phyloP scores from a whole-genome alignment of 2,888 invertebrate species.

The Pyrrhosoma nymphula region DNA sequence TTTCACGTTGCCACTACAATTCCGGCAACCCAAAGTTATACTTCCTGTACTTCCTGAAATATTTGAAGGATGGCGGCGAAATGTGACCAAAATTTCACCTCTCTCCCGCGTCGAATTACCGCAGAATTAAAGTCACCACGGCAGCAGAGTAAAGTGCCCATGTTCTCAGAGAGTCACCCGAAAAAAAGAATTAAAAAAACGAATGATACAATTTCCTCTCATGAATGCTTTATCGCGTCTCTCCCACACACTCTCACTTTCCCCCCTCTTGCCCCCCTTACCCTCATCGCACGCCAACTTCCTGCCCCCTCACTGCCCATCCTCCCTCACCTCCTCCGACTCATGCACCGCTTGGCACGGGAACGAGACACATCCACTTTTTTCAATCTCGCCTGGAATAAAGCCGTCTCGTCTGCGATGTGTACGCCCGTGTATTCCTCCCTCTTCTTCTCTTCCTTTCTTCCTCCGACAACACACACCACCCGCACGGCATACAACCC shows the following conservation, averaged over 20 bases:
- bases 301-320: neutral
- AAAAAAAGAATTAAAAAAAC: neutral
- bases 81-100: neutral
- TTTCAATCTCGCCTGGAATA: constrained; percentile 19
- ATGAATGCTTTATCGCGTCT: neutral
- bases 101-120: neutral
- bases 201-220: neutral
- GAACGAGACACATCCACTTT: constrained; percentile 18
- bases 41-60: neutral
- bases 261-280: neutral
- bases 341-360: neutral
- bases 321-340: neutral
- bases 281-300: neutral
- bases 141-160: neutral
- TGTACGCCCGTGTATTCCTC: neutral
- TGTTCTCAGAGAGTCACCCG: neutral
- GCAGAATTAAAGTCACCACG: neutral
- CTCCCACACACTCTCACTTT: neutral
- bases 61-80: neutral
- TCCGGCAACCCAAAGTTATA: too few relatives aligned
- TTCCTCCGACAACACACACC: neutral
- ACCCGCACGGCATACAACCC: neutral
- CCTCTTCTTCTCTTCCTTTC: neutral
- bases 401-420: constrained; percentile 27
- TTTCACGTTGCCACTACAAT: too few relatives aligned